Evolutionary conservation across 2,797 vertebrate species (phyloP).

Genomic region (Sarcoramphus papa): DNA sequence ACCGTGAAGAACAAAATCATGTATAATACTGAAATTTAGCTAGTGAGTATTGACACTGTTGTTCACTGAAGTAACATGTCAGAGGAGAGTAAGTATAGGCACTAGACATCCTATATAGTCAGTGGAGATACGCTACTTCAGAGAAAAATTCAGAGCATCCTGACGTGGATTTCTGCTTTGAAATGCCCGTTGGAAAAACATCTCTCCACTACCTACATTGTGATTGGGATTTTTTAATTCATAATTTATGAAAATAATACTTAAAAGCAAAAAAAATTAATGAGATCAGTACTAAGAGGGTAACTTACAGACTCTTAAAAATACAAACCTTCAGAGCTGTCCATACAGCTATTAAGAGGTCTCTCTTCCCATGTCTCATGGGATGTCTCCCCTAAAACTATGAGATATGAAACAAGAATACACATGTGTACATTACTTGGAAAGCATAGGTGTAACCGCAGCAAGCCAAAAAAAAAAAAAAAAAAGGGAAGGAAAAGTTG

Average conservation of each 20-base stretch:
- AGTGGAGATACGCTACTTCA: not conserved
- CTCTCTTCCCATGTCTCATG: not conserved
- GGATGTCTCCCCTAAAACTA: not conserved
- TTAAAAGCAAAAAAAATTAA: not conserved
- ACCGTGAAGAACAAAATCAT: not conserved
- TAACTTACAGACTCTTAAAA: not conserved
- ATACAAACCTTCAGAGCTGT: not conserved
- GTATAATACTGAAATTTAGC: not conserved
- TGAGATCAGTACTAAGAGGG: not conserved
- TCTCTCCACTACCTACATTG: not conserved
- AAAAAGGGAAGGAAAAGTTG: not conserved
- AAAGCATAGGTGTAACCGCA: not conserved
- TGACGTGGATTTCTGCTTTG: not conserved
- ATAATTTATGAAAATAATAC: not conserved
- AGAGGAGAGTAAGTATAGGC: not conserved
- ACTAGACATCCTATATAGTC: fast-evolving
- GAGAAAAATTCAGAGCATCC: not conserved
- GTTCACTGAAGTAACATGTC: not conserved
- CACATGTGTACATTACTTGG: no score
- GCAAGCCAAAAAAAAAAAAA: not conserved
- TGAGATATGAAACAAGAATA: not conserved
- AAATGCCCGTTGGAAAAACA: not conserved
- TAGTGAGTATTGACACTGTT: not conserved
- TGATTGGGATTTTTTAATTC: not conserved
- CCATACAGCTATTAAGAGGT: not conserved